Conservation (phyloP, 2,888 invertebrate species). For the Horisme vitalbata region DNA sequence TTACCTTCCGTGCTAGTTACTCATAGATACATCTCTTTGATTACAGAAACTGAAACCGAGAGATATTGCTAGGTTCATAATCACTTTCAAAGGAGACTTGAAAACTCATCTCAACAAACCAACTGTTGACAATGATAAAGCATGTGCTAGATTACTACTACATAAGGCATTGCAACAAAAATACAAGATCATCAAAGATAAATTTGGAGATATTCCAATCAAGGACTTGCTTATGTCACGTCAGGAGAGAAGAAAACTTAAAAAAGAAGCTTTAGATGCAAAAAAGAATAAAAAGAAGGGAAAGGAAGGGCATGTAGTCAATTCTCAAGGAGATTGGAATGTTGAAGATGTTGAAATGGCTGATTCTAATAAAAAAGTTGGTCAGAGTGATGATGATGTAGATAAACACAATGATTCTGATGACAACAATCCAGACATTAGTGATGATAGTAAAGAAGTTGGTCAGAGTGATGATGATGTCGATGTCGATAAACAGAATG, state of each 20-base stretch:
- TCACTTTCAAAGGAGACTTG: conserved; percentile 64
- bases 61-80: conserved; percentile 67
- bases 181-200: conserved; percentile 60
- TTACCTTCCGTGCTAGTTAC: too few relatives aligned
- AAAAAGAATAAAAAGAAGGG: conserved; percentile 58
- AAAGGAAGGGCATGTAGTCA: conserved; percentile 44
- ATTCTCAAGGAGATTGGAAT: conserved; percentile 59
- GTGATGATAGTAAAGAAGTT: conserved; percentile 26
- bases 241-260: conserved; percentile 63
- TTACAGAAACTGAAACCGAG: conserved; percentile 75
- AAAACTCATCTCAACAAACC: conserved; percentile 64
- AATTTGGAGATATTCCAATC: conserved; percentile 65
- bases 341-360: conserved; percentile 49
- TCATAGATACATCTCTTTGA: neutral
- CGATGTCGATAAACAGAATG: neutral
- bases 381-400: conserved; percentile 10
- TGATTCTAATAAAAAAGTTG: conserved; percentile 27
- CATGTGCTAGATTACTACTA: conserved; percentile 66
- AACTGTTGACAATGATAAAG: conserved; percentile 61
- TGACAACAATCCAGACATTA: conserved; percentile 2
- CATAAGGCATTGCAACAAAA: conserved; percentile 69
- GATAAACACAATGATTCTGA: conserved; percentile 4
- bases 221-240: conserved; percentile 73
- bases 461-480: conserved; percentile 11
- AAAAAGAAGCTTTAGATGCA: conserved; percentile 66